phyloP scores from a whole-genome alignment of 2,888 invertebrate genomes.

The Mesorhabditis belari region DNA sequence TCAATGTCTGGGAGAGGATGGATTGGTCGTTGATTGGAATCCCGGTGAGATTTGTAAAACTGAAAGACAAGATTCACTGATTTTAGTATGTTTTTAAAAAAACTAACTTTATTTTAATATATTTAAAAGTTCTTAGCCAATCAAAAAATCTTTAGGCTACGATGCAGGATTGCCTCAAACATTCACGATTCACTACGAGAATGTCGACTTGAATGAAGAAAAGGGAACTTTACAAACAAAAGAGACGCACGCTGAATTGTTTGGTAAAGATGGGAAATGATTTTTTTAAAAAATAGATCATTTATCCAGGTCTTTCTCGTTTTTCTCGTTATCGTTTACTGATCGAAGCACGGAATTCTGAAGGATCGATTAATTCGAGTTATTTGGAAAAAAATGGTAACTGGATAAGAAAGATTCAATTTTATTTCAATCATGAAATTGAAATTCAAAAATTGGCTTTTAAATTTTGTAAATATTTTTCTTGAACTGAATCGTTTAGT shows the following conservation, averaged over 20 bases:
- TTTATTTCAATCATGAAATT: no score
- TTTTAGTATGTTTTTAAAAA: no score
- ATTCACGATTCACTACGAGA: constrained; percentile 28
- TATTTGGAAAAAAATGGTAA: constrained; percentile 21
- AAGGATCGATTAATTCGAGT: constrained; percentile 28
- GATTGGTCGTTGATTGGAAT: constrained; percentile 24
- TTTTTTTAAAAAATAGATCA: no score
- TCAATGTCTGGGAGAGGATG: constrained; percentile 21
- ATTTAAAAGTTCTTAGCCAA: neutral
- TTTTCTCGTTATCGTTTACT: constrained; percentile 31
- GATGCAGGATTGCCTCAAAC: constrained; percentile 31
- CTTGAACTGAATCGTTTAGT: neutral
- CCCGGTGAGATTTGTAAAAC: no score
- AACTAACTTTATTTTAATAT: no score
- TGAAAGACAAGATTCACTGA: no score
- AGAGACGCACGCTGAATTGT: constrained; percentile 4
- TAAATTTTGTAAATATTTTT: no score
- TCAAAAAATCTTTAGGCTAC: constrained; percentile 19
- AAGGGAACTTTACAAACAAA: neutral
- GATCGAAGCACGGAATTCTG: constrained; percentile 31
- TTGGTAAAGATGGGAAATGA: no score
- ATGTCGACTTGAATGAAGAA: constrained; percentile 1
- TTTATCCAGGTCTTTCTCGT: constrained; percentile 10
- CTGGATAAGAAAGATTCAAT: neutral
- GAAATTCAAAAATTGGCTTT: no score